These are phyloP conservation scores for Hesperophylax magnus DNA, from an alignment of 1,140 invertebrate genomes.

Conservation along the genomic window DNA sequence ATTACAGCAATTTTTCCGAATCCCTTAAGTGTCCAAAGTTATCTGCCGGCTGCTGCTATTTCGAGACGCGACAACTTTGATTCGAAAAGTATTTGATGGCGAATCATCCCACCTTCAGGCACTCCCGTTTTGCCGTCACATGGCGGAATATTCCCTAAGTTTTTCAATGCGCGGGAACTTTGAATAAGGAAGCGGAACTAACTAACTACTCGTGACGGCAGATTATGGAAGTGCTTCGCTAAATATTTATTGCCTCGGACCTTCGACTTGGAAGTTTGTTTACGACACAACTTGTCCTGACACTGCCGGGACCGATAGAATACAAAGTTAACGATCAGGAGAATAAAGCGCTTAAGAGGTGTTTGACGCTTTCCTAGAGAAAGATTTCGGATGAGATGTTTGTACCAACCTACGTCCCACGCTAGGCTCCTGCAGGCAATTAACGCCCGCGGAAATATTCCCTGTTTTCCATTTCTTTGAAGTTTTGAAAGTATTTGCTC, in stretches of 20 bases:
- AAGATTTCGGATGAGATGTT: neutral
- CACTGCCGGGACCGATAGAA: constrained; percentile 43
- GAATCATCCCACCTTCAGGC: neutral
- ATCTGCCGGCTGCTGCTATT: constrained; percentile 29
- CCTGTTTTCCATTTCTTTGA: neutral
- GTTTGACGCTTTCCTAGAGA: neutral
- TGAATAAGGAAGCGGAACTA: constrained; percentile 42
- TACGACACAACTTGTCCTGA: constrained; percentile 41
- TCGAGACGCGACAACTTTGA: constrained; percentile 44
- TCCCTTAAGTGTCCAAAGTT: constrained; percentile 8
- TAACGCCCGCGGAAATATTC: neutral
- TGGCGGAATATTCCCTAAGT: constrained; percentile 52
- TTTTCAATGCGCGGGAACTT: constrained; percentile 49
- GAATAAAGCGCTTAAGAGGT: constrained; percentile 13
- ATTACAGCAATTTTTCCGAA: neutral
- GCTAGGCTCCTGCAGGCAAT: neutral
- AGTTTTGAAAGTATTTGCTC: neutral
- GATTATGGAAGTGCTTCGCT: constrained; percentile 48
- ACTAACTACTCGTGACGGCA: constrained; percentile 14
- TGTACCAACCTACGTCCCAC: neutral
- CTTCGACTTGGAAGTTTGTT: constrained; percentile 47
- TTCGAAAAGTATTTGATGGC: constrained; percentile 54
- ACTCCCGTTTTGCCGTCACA: constrained; percentile 44
- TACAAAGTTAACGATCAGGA: constrained; percentile 46
- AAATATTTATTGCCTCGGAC: constrained; percentile 55